Evolutionary conservation across 92 coral and sea anemone genomes (phyloP).

Genomic region (Galaxea fascicularis): DNA sequence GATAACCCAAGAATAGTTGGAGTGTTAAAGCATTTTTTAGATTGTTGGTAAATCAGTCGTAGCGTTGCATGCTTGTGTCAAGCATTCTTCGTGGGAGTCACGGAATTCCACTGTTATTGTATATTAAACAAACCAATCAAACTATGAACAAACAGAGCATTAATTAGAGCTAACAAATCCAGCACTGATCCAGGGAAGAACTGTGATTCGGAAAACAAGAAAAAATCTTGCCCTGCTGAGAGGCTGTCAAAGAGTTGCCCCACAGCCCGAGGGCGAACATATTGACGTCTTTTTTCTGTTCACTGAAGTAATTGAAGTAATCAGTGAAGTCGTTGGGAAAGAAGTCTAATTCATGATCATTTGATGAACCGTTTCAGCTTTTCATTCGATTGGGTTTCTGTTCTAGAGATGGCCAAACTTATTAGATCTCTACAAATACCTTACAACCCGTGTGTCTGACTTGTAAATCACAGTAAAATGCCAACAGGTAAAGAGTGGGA

Average conservation of each 20-base stretch:
- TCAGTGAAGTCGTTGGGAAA: too few relatives aligned
- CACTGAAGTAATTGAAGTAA: background rate
- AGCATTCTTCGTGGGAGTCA: constrained; percentile 26
- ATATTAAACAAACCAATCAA: constrained; percentile 1
- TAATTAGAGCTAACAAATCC: background rate
- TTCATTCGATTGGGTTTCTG: background rate
- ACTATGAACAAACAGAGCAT: constrained; percentile 10
- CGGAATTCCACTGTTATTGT: background rate
- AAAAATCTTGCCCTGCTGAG: background rate
- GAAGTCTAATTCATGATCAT: too few relatives aligned
- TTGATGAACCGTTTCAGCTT: background rate
- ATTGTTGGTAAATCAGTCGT: constrained; percentile 17
- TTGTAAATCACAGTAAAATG: too few relatives aligned
- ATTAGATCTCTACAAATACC: too few relatives aligned
- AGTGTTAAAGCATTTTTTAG: constrained; percentile 21
- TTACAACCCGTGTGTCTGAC: too few relatives aligned
- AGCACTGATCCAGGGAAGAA: background rate
- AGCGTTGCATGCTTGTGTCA: background rate
- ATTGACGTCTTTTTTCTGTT: background rate
- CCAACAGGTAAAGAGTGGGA: too few relatives aligned
- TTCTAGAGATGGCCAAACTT: too few relatives aligned
- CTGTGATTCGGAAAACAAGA: background rate
- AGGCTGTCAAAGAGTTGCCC: background rate
- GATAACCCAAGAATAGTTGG: constrained; percentile 21
- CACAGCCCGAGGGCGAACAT: constrained; percentile 1